Conservation (phyloP, 2,797 vertebrate genomes). For the Siniperca obscura region DNA sequence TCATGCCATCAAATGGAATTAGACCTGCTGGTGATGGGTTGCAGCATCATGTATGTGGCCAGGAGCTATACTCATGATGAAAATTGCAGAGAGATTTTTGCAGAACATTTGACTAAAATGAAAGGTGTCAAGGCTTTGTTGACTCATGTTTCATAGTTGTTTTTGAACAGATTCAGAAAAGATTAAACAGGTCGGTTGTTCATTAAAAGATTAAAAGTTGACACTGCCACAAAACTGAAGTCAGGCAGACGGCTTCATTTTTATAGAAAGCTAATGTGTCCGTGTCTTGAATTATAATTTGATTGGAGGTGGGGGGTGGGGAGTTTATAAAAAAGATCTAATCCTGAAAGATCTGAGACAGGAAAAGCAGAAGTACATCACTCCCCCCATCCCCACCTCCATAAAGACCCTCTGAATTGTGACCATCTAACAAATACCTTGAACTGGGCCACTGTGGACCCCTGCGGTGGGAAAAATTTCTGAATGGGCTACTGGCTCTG, state of each 20-base stretch:
- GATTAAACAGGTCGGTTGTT: background rate
- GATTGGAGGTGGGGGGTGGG: conserved; percentile 29
- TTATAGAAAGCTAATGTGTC: conserved; percentile 43
- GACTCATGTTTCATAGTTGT: background rate
- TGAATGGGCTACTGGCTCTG: conserved; percentile 76
- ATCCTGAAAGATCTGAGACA: conserved; percentile 51
- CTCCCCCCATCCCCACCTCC: conserved; percentile 35
- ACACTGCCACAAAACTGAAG: conserved; percentile 17
- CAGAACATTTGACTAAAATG: background rate
- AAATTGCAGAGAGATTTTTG: background rate
- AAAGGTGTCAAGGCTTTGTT: background rate
- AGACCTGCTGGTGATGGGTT: background rate
- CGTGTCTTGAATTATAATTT: conserved; percentile 64
- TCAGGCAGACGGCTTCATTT: conserved; percentile 28
- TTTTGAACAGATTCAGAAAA: background rate
- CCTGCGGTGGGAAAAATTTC: conserved; percentile 79
- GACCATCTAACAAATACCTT: conserved; percentile 73
- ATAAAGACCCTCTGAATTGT: conserved; percentile 69
- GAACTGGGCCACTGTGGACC: conserved; percentile 69
- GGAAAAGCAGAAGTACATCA: conserved; percentile 38
- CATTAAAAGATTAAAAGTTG: background rate
- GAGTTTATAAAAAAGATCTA: conserved; percentile 22
- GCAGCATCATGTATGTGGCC: background rate
- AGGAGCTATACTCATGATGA: background rate
- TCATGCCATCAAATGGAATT: background rate